A percentile compares a stretch with the other conserved stretches of the same genome.
These are phyloP conservation scores for Camelus dromedarius DNA, from an alignment of 2,113 vertebrate genomes.

Conservation along the genomic window DNA sequence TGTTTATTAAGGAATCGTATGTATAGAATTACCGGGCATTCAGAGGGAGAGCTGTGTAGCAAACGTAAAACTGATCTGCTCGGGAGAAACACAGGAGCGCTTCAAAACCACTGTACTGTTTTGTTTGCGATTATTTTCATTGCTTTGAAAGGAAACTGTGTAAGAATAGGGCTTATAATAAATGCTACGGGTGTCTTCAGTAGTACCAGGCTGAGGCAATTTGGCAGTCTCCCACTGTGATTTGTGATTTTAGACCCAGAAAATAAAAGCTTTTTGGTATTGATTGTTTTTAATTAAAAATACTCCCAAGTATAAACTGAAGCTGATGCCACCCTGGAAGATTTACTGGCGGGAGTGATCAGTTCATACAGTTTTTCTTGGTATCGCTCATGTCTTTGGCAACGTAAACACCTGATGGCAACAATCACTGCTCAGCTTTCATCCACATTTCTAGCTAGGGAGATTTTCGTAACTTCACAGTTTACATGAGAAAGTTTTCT, in stretches of 20 bases:
- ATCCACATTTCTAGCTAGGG: background rate
- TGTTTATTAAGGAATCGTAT: slow-evolving; percentile 87
- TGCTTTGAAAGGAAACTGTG: slow-evolving; percentile 83
- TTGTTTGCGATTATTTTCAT: slow-evolving; percentile 79
- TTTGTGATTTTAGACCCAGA: slow-evolving; percentile 84
- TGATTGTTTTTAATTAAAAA: slow-evolving; percentile 87
- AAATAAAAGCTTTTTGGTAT: slow-evolving; percentile 87
- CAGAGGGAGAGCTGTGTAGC: slow-evolving; percentile 62
- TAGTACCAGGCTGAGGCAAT: slow-evolving; percentile 82
- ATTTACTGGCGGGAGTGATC: slow-evolving; percentile 70
- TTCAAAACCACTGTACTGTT: slow-evolving; percentile 80
- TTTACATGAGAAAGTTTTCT: slow-evolving; percentile 79
- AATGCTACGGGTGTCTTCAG: slow-evolving; percentile 82
- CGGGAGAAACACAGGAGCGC: slow-evolving; percentile 46
- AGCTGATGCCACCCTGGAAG: slow-evolving; percentile 78
- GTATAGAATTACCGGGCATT: slow-evolving; percentile 85
- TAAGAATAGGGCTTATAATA: slow-evolving; percentile 85
- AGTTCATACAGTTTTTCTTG: background rate
- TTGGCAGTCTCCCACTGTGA: slow-evolving; percentile 83
- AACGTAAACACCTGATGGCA: slow-evolving; percentile 43
- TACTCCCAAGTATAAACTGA: slow-evolving; percentile 84
- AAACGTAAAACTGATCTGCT: slow-evolving; percentile 78
- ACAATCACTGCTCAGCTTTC: slow-evolving; percentile 22
- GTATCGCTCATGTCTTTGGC: background rate
- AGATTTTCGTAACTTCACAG: slow-evolving; percentile 57